Percentiles rank a stretch among this genome's conserved stretches.
Conservation (phyloP, 2,113 vertebrate species). For the Grantiella picta region DNA sequence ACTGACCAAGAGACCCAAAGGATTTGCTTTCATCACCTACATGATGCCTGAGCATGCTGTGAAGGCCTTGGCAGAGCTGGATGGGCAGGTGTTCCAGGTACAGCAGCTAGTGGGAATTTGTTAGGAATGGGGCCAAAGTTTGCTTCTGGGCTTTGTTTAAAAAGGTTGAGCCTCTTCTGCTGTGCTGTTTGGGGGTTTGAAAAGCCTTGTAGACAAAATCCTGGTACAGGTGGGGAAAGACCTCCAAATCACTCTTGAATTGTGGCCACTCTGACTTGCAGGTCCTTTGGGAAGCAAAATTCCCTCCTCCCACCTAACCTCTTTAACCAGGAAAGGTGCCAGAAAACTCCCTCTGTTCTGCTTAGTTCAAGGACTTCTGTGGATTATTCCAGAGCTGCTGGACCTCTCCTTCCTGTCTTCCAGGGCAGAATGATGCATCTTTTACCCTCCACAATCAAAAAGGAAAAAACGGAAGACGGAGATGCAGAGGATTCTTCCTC, state of each 20-base stretch:
- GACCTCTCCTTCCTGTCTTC: not conserved
- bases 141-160: not conserved
- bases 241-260: fast-evolving
- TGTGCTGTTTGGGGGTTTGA: not conserved
- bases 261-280: not conserved
- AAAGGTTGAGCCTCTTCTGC: not conserved
- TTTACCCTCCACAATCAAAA: slow-evolving; percentile 89
- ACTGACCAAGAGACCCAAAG: slow-evolving; percentile 92
- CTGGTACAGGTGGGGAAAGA: not conserved
- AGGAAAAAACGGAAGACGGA: slow-evolving; percentile 73
- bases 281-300: not conserved
- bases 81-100: slow-evolving; percentile 96
- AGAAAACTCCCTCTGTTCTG: not conserved
- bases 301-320: not conserved
- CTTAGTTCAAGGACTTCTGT: not conserved
- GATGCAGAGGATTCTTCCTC: slow-evolving; percentile 73
- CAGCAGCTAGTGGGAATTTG: not conserved
- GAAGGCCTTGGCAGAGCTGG: slow-evolving; percentile 83
- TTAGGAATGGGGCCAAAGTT: not conserved
- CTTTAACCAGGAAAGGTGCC: not conserved
- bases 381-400: not conserved
- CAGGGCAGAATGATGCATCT: slow-evolving; percentile 94
- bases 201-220: not conserved
- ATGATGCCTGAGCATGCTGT: slow-evolving; percentile 94
- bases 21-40: slow-evolving; percentile 92